Conservation (phyloP, 1,140 invertebrate genomes). For the Ostrea denselamellosa region DNA sequence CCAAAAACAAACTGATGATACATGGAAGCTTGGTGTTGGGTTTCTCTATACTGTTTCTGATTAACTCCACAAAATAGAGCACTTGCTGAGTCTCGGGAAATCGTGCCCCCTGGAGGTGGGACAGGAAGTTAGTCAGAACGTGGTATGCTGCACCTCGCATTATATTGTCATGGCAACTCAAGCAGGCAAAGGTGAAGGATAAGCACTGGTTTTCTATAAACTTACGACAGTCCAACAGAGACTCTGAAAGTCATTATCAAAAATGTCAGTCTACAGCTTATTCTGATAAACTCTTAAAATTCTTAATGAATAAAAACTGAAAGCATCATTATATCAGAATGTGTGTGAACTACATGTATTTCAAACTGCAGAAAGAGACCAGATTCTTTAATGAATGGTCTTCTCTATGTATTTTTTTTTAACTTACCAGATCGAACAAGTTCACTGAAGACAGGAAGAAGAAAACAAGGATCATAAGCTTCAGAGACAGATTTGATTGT, state of each 20-base stretch:
- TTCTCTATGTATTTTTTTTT: background rate
- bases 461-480: conserved; percentile 87
- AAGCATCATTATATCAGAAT: no score
- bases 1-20: conserved; percentile 86
- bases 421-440: conserved; percentile 81
- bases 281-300: background rate
- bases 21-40: conserved; percentile 82
- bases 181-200: conserved; percentile 83
- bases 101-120: conserved; percentile 84
- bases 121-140: conserved; percentile 84
- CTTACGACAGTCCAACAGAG: conserved; percentile 83
- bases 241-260: conserved; percentile 57
- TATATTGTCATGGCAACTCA: conserved; percentile 82
- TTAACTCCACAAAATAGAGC: conserved; percentile 66
- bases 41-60: conserved; percentile 78
- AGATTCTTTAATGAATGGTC: no score
- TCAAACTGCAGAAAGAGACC: no score
- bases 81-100: conserved; percentile 80
- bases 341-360: no score
- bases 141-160: conserved; percentile 84
- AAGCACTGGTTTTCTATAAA: conserved; percentile 84
- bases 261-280: conserved; percentile 40
- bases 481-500: conserved; percentile 57
- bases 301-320: background rate
- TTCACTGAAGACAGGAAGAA: conserved; percentile 85